phyloP scores from a whole-genome alignment of 2,113 vertebrate species.

The Caranx ignobilis region DNA sequence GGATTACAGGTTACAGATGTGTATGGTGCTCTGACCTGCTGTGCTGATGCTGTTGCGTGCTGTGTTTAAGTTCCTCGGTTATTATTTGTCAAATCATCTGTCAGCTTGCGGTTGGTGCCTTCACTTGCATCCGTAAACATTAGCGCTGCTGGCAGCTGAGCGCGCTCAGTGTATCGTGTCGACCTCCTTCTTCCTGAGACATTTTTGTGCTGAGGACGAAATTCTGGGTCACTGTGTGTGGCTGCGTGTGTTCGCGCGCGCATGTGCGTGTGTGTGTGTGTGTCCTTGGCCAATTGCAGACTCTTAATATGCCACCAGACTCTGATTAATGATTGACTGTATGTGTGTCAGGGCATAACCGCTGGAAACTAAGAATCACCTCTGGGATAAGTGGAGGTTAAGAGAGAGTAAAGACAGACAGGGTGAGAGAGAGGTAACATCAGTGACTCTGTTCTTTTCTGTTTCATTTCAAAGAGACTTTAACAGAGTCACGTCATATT shows the following conservation, averaged over 20 bases:
- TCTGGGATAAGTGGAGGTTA: constrained; percentile 49
- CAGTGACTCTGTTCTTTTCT: too few species aligned
- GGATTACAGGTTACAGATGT: neutral
- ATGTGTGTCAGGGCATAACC: constrained; percentile 71
- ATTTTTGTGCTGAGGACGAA: constrained; percentile 56
- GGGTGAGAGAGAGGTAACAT: neutral
- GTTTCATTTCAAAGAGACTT: too few species aligned
- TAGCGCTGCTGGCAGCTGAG: neutral
- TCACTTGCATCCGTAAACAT: constrained; percentile 23
- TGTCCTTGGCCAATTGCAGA: constrained; percentile 54
- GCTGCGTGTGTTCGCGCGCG: constrained; percentile 8
- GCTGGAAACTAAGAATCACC: constrained; percentile 59
- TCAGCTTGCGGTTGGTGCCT: neutral
- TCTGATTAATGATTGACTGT: constrained; percentile 74
- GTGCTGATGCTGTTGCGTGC: too few species aligned
- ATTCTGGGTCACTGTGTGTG: constrained; percentile 67
- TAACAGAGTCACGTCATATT: too few species aligned
- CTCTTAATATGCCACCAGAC: constrained; percentile 65
- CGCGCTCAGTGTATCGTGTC: neutral
- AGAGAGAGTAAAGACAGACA: constrained; percentile 50
- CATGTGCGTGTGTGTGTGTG: constrained; percentile 33
- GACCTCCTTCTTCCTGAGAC: constrained; percentile 39
- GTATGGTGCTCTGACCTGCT: neutral
- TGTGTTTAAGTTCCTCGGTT: neutral
- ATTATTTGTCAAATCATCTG: neutral